Evolutionary conservation across 2,113 vertebrate species (phyloP).

Genomic region (Pristiophorus japonicus): DNA sequence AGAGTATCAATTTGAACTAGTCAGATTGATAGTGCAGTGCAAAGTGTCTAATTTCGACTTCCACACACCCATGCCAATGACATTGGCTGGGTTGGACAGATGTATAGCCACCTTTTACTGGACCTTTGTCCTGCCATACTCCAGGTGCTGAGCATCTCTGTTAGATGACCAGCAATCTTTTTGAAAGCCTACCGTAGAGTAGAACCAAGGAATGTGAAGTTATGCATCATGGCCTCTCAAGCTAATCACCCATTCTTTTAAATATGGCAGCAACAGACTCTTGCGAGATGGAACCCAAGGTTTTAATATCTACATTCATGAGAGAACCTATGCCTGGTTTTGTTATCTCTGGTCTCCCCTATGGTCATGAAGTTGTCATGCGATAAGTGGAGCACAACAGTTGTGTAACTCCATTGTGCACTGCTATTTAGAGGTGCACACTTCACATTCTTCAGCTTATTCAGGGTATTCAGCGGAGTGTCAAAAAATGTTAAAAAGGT

Average conservation of each 20-base stretch:
- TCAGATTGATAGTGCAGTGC: neutral
- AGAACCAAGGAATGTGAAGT: neutral
- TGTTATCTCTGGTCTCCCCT: neutral
- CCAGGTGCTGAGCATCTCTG: neutral
- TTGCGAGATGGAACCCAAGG: neutral
- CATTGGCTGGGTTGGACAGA: neutral
- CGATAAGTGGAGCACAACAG: neutral
- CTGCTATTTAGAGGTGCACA: neutral
- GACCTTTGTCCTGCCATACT: neutral
- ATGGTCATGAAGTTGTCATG: neutral
- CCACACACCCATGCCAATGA: neutral
- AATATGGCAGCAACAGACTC: neutral
- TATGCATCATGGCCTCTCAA: neutral
- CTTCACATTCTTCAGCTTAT: neutral
- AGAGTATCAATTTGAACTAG: neutral
- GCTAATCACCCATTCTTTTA: neutral
- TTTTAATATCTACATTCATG: neutral
- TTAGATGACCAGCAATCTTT: neutral
- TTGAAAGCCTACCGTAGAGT: neutral
- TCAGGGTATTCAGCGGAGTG: neutral
- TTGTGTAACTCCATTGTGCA: neutral
- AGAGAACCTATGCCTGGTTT: neutral
- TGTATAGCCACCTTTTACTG: neutral
- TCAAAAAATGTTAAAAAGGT: neutral
- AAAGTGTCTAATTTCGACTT: neutral